These are phyloP conservation scores for Halisarca cf. caerulea DNA, from an alignment of 37 sponge, comb jelly and placozoan genomes.

Conservation along the genomic window DNA sequence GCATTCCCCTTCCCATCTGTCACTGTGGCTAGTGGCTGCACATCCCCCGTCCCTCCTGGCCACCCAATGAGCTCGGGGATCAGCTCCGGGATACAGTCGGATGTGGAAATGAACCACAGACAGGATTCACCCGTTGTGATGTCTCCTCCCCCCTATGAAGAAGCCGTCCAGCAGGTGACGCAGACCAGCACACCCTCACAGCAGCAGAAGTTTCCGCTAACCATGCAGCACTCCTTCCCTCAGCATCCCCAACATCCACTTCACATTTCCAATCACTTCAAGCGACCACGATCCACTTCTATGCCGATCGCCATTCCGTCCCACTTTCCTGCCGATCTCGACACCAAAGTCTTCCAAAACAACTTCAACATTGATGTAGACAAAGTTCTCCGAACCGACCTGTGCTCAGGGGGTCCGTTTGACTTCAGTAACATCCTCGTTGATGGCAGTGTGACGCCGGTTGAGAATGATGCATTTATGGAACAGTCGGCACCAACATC, in stretches of 20 bases:
- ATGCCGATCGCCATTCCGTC: constrained; percentile 37
- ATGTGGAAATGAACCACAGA: background rate
- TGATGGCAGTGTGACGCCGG: background rate
- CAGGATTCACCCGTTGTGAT: background rate
- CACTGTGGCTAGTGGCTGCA: background rate
- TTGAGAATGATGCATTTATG: background rate
- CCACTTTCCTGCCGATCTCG: constrained; percentile 55
- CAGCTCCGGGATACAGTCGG: constrained; percentile 23
- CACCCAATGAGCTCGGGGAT: constrained; percentile 7
- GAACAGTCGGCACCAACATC: background rate
- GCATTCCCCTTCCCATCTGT: background rate
- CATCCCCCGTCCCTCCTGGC: constrained; percentile 6
- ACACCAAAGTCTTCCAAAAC: constrained; percentile 48
- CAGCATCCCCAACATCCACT: constrained; percentile 54
- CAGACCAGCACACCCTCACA: background rate
- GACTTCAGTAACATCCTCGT: constrained; percentile 36
- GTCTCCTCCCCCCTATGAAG: constrained; percentile 61
- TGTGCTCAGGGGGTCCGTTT: constrained; percentile 32
- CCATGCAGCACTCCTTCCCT: constrained; percentile 1
- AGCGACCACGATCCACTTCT: constrained; percentile 68
- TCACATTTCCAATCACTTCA: constrained; percentile 54
- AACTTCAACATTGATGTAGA: constrained; percentile 44
- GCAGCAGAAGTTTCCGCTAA: constrained; percentile 35
- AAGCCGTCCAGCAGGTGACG: constrained; percentile 15
- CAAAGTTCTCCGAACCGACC: constrained; percentile 41